phyloP scores from a whole-genome alignment of 2,113 vertebrate genomes.

The Percopsis transmontana region DNA sequence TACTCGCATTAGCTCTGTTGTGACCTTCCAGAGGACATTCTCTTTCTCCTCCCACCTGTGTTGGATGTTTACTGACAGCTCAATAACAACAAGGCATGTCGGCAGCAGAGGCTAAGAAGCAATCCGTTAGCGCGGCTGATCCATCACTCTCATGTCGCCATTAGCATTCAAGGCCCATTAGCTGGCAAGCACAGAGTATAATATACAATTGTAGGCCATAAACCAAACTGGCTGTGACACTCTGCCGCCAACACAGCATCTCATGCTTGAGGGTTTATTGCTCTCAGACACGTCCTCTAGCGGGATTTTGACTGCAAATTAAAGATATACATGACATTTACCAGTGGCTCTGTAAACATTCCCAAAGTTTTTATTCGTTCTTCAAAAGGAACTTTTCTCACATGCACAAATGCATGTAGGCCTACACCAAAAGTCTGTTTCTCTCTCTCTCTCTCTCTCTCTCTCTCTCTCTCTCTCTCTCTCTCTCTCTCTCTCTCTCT shows the following conservation, averaged over 20 bases:
- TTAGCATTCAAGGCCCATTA: slow-evolving; percentile 71
- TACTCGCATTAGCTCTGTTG: slow-evolving; percentile 4
- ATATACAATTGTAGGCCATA: slow-evolving; percentile 60
- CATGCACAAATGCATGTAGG: not conserved
- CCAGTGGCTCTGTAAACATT: not conserved
- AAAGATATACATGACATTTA: not conserved
- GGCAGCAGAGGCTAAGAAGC: slow-evolving; percentile 13
- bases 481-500: no score
- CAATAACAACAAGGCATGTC: slow-evolving; percentile 41
- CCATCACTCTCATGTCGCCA: slow-evolving; percentile 52
- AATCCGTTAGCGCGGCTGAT: slow-evolving; percentile 43
- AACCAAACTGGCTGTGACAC: slow-evolving; percentile 33
- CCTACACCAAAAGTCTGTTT: not conserved
- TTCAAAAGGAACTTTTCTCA: not conserved
- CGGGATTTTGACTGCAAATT: slow-evolving; percentile 2
- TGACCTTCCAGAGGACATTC: not conserved
- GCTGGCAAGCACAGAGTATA: slow-evolving; percentile 47
- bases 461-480: no score
- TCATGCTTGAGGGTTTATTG: slow-evolving; percentile 12
- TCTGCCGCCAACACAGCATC: slow-evolving; percentile 4
- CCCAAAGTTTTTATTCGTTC: not conserved
- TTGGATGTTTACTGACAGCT: slow-evolving; percentile 43
- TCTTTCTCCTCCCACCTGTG: slow-evolving; percentile 13
- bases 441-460: no score
- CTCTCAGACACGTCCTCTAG: slow-evolving; percentile 4